Percentiles rank a stretch among this genome's conserved stretches.
phyloP scores from a whole-genome alignment of 2,797 vertebrate species.

The Tauraco hartlaubi region DNA sequence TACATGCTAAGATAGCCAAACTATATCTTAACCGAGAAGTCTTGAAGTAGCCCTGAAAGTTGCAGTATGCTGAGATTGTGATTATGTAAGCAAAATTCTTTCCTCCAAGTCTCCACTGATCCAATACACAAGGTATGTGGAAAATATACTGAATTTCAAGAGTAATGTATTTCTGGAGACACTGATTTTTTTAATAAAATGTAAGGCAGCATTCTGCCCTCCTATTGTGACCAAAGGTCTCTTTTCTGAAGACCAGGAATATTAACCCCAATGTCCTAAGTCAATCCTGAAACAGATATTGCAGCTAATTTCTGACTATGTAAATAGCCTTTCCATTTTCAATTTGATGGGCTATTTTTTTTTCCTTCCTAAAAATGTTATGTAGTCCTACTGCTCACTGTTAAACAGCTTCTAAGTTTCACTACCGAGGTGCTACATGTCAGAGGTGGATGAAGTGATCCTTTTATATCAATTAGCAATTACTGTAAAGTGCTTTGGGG shows the following conservation, averaged over 20 bases:
- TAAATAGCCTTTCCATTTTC: not conserved
- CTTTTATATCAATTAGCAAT: conserved; percentile 81
- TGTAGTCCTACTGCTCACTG: not conserved
- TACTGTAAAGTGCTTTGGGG: conserved; percentile 79
- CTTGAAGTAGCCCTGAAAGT: not conserved
- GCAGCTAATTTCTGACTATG: not conserved
- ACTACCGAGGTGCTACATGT: conserved; percentile 62
- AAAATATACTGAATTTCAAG: not conserved
- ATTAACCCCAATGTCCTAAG: not conserved
- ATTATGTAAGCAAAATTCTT: not conserved
- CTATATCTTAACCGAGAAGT: not conserved
- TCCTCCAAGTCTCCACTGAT: not conserved
- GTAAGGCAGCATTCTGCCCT: not conserved
- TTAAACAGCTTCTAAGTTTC: conserved; percentile 75
- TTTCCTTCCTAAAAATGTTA: conserved; percentile 12
- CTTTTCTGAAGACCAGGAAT: not conserved
- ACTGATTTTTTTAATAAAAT: not conserved
- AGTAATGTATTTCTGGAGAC: not conserved
- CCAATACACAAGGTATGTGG: not conserved
- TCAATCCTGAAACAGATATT: not conserved
- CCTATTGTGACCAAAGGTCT: not conserved
- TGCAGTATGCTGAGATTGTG: fast-evolving
- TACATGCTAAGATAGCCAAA: not conserved
- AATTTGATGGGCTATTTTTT: not conserved
- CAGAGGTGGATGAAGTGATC: conserved; percentile 74